A percentile compares a stretch with the other conserved stretches of the same genome.
These are phyloP conservation scores for Zaprionus ghesquierei DNA, from an alignment of 1,140 invertebrate species.

Conservation along the genomic window DNA sequence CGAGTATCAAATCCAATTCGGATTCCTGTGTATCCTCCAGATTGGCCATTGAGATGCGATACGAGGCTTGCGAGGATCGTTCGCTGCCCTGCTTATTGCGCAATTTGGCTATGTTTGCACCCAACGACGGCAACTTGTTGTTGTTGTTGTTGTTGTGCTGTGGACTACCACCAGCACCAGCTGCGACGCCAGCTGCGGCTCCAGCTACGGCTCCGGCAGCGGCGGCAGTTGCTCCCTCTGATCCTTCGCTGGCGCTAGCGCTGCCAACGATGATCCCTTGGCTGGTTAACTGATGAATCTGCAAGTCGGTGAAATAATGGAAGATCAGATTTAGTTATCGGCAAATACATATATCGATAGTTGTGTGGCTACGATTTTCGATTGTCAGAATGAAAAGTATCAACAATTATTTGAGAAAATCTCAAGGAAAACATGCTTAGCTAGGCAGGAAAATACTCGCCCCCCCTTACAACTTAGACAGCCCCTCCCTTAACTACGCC, in stretches of 20 bases:
- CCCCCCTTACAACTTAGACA: no score
- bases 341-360: background rate
- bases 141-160: slow-evolving; percentile 6
- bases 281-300: slow-evolving; percentile 58
- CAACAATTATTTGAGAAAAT: no score
- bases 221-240: slow-evolving; percentile 8
- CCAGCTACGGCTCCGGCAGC: background rate
- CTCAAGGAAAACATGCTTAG: no score
- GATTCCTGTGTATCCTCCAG: slow-evolving; percentile 97
- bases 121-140: slow-evolving; percentile 1
- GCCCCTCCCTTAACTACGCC: background rate
- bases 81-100: slow-evolving; percentile 65
- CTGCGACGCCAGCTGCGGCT: background rate
- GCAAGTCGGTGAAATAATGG: background rate
- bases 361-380: background rate
- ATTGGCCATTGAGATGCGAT: slow-evolving; percentile 96
- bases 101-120: slow-evolving; percentile 60
- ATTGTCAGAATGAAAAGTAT: no score
- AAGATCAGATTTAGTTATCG: background rate
- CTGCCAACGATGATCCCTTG: slow-evolving; percentile 62
- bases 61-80: slow-evolving; percentile 83
- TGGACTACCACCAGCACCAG: slow-evolving; percentile 15
- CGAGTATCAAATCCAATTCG: slow-evolving; percentile 97
- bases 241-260: slow-evolving; percentile 44
- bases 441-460: no score